phyloP scores from a whole-genome alignment of 2,888 invertebrate genomes.

The Agonopterix alstromeriana region DNA sequence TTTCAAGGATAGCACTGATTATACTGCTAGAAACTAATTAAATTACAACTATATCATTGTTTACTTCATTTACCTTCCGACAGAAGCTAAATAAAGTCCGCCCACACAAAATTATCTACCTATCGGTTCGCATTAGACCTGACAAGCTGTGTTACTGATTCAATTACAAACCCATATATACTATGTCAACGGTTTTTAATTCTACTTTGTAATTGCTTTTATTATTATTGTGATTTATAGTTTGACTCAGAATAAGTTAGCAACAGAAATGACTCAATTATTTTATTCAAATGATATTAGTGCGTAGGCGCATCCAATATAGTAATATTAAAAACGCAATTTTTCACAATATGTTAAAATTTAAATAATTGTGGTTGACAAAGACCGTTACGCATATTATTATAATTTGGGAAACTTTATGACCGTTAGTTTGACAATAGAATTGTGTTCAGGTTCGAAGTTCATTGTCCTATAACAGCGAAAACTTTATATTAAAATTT shows the following conservation, averaged over 20 bases:
- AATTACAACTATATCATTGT: not conserved
- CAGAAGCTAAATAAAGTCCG: constrained; percentile 43
- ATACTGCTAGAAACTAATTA: too few species aligned
- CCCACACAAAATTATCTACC: constrained; percentile 52
- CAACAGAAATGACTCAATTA: constrained; percentile 14
- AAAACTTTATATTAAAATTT: too few species aligned
- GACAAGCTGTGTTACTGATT: constrained; percentile 24
- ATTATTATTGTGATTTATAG: too few species aligned
- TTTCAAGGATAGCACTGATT: too few species aligned
- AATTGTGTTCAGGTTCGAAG: not conserved
- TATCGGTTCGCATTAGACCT: constrained; percentile 48
- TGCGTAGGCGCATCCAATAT: not conserved
- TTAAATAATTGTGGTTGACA: not conserved
- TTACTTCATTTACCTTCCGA: constrained; percentile 33
- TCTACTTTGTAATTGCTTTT: constrained; percentile 2
- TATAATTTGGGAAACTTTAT: constrained; percentile 4
- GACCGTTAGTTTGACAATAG: constrained; percentile 3
- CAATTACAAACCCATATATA: constrained; percentile 23
- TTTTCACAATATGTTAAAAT: not conserved
- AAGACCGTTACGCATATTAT: constrained; percentile 3
- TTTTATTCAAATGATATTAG: not conserved
- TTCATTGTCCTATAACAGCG: not conserved
- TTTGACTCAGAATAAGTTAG: constrained; percentile 11
- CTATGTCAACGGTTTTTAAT: constrained; percentile 22
- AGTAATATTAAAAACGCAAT: not conserved